Base-by-base conservation (phyloP, 2,888 invertebrate genomes). In the Lypha dubia region DNA sequence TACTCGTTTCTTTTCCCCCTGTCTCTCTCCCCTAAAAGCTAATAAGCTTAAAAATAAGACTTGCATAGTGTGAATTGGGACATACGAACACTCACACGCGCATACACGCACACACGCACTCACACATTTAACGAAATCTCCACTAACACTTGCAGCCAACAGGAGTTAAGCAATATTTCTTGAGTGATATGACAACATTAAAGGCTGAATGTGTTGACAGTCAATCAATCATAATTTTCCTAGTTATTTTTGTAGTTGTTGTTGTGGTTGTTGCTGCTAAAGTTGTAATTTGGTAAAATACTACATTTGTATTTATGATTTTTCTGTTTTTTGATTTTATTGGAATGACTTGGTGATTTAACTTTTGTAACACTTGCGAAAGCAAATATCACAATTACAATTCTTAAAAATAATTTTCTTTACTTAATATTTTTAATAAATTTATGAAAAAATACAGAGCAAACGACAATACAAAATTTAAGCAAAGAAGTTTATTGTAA, bases 201-300 rank as follows among this genome's bases (percentile, higher is more conserved):
- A 67, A 62, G 38, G 28, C 63, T 44, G 22, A 68, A 75, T 76
- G 56, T 84, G 80, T 73, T 77, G 80, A 80, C 80, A 80, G 77
- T 41, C 76, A 22, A 84, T 84, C 80, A 84, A 84, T 84, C 80
- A 81, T 77, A 56, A 63, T 56, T 41, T 35, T 70, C 8, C 28
- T 28, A 17, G n/a, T 67, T 49, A 6, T 38, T 20, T 28, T 8
- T 53, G 35, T 0, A 1, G 20, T n/a, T n/a, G n/a, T n/a, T n/a
- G n/a, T n/a, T n/a, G n/a, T n/a, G n/a, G n/a, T n/a, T n/a, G 58
- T 60, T 58, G 22, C 2, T 58, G 46, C 7, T 9, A 11, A n/a
- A 44, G 9, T 15, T 58, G 41, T 13, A n/a, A 65, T 75, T 70
- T 75, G 41, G 62, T 65, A 75, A 53, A 35, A 70, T 51, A 76